phyloP scores from a whole-genome alignment of 2,888 invertebrate genomes.

The Dichetophora obliterata region DNA sequence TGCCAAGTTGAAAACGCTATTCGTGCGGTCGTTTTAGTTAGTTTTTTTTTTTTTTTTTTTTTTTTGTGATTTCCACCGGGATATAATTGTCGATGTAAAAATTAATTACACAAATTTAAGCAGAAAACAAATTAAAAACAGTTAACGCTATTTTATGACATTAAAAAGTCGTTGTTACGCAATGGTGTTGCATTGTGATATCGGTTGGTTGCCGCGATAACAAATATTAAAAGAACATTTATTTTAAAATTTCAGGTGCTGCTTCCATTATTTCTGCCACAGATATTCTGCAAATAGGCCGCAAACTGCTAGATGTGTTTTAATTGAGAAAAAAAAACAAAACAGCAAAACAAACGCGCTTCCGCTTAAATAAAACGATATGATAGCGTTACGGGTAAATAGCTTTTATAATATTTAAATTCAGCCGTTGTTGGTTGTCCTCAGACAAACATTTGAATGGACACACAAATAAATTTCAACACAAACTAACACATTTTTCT shows the following conservation, averaged over 20 bases:
- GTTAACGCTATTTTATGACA: background rate
- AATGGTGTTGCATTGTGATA: too few relatives aligned
- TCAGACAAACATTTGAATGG: too few relatives aligned
- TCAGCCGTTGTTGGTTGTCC: too few relatives aligned
- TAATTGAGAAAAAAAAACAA: background rate
- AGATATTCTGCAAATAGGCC: background rate
- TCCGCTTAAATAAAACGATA: background rate
- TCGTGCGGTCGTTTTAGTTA: background rate
- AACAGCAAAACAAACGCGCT: background rate
- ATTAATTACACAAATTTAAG: constrained; percentile 2
- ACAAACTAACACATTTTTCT: too few relatives aligned
- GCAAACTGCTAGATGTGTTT: background rate
- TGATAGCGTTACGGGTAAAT: constrained; percentile 48
- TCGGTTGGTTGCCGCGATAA: too few relatives aligned
- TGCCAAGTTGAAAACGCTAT: background rate
- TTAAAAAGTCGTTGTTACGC: too few relatives aligned
- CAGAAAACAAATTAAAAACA: background rate
- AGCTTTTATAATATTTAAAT: constrained; percentile 1
- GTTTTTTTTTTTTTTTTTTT: background rate
- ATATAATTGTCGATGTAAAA: constrained; percentile 4
- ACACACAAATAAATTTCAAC: too few relatives aligned
- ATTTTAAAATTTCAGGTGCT: too few relatives aligned
- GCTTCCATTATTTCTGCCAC: too few relatives aligned
- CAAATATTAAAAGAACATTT: too few relatives aligned
- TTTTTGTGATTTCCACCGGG: background rate